Percentiles rank a stretch among this genome's conserved stretches.
Evolutionary conservation across 2,888 invertebrate species (phyloP).

Genomic region (Eudemis profundana): DNA sequence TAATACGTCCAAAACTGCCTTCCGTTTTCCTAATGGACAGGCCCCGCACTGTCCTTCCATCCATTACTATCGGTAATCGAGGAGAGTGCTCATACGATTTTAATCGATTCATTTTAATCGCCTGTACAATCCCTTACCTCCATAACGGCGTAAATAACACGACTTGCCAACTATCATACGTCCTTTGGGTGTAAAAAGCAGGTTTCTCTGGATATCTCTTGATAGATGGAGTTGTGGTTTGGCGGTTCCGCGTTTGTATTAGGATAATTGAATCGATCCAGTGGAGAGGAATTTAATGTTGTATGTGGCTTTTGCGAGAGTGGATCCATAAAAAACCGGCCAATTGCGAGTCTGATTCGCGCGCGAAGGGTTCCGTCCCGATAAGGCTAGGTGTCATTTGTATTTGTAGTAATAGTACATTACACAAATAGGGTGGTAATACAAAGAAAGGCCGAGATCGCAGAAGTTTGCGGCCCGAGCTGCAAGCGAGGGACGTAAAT

Average conservation of each 20-base stretch:
- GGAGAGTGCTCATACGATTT: conserved; percentile 37
- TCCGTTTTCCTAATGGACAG: neutral
- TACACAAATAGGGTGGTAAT: too few relatives aligned
- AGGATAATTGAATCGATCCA: conserved; percentile 1
- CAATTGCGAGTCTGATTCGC: too few relatives aligned
- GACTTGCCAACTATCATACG: neutral
- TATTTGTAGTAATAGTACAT: too few relatives aligned
- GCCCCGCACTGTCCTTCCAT: conserved; percentile 4
- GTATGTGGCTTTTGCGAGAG: neutral
- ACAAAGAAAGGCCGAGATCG: too few relatives aligned
- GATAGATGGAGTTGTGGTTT: conserved; percentile 14
- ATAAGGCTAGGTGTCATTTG: too few relatives aligned
- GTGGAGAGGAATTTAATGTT: neutral
- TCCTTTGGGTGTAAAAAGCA: neutral
- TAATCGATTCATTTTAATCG: conserved; percentile 37
- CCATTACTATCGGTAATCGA: conserved; percentile 27
- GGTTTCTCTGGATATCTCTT: conserved; percentile 9
- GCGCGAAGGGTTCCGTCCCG: too few relatives aligned
- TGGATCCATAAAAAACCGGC: neutral
- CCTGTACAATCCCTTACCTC: neutral
- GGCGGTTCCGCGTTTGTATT: conserved; percentile 1
- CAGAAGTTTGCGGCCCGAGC: too few relatives aligned
- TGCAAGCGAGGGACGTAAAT: too few relatives aligned
- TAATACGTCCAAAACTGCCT: neutral
- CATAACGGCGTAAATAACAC: neutral